Base-by-base conservation (phyloP, 2,113 vertebrate genomes). In the Hypomesus transpacificus region DNA sequence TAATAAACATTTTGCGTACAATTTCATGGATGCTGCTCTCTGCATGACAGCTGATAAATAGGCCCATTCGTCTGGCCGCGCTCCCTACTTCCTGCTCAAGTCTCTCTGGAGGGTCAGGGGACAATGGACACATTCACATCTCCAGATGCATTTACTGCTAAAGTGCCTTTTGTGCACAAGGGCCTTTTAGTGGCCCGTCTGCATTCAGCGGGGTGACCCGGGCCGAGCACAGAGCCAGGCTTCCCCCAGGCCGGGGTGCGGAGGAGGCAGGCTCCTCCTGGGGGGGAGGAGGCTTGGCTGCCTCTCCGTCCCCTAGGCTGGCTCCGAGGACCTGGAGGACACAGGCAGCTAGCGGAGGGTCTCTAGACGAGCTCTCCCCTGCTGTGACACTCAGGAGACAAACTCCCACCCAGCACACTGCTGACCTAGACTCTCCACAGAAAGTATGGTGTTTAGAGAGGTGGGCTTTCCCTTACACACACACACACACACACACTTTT, bases 121-220 rank as follows among this genome's bases (percentile, higher is more conserved):
- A 90, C 87, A 90, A 91, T 86, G 86, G 85, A 56, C 69, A 84
- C 87, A 90, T 92, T 92, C 88, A 91, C 80, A 79, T 88, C 84
- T 85, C 87, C 80, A 91, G 87, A 90, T 88, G 85, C 85, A 87
- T 90, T 90, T 87, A 87, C 84, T 68, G 71, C 79, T 83, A 87
- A 89, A 92, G 91, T 91, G 91, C 87, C 78, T 79, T 82, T 88
- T 90, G 86, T 85, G 86, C 91, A 89, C 60, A 57, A 87, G 87
- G 88, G 86, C 87, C 77, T 88, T 88, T 84, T 83, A 79, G 84
- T 85, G 84, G 76, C 78, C 56, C 75, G 75, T 26, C 65, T 82
- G 54, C 64, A 71, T 77, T 78, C 75, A 69, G 72, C 73, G 78
- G 17, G 4, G 26, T 80, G 85, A 85, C 83, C 83, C 68, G 65